A percentile compares a stretch with the other conserved stretches of the same genome.
Evolutionary conservation across 2,113 vertebrate genomes (phyloP).

Genomic region (Forbesichthys agassizii): DNA sequence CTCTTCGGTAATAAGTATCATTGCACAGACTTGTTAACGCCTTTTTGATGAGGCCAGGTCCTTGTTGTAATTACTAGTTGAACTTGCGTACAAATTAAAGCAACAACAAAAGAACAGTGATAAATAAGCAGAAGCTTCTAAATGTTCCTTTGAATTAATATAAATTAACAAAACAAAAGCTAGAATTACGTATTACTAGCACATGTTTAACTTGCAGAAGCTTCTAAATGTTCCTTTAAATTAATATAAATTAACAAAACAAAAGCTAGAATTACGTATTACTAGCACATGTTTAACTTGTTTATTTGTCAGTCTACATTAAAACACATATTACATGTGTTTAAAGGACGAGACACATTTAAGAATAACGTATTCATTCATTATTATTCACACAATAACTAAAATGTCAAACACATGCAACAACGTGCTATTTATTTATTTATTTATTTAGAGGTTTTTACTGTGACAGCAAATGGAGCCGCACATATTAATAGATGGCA

Average conservation of each 20-base stretch:
- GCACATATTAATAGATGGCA: not conserved
- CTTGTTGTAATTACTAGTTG: conserved; percentile 47
- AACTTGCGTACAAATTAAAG: conserved; percentile 26
- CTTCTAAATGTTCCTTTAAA: conserved; percentile 34
- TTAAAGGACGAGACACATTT: not conserved
- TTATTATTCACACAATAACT: not conserved
- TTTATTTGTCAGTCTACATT: not conserved
- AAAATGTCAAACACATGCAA: not conserved
- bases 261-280: conserved; percentile 4
- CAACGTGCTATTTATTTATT: not conserved
- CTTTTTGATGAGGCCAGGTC: conserved; percentile 33
- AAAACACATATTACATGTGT: not conserved
- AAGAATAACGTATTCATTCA: not conserved
- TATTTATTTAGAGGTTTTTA: not conserved
- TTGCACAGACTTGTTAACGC: conserved; percentile 36
- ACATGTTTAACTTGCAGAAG: conserved; percentile 14
- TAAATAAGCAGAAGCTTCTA: conserved; percentile 34
- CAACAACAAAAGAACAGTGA: conserved; percentile 50
- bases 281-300: not conserved
- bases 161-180: conserved; percentile 16
- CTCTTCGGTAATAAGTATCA: conserved; percentile 47
- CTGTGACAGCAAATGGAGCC: not conserved
- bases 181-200: not conserved
- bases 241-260: conserved; percentile 3
- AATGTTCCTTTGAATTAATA: conserved; percentile 26